A percentile compares a stretch with the other conserved stretches of the same genome.
These are phyloP conservation scores for Tineola bisselliella DNA, from an alignment of 2,888 invertebrate genomes.

Conservation along the genomic window DNA sequence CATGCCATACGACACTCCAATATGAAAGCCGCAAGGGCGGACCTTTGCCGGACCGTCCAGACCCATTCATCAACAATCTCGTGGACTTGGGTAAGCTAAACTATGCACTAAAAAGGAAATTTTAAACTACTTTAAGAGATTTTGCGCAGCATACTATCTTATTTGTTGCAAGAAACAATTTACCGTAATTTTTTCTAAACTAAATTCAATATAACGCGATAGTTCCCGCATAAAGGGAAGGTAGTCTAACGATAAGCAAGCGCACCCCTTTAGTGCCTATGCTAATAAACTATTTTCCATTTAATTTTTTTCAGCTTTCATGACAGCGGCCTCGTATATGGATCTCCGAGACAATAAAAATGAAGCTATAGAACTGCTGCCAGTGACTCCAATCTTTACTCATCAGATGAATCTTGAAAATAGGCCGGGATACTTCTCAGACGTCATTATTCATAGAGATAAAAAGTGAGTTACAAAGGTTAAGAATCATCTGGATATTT, in stretches of 20 bases:
- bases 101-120: no score
- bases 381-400: slow-evolving; percentile 67
- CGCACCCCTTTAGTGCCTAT: no score
- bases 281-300: no score
- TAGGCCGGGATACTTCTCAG: slow-evolving; percentile 69
- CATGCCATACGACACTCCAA: slow-evolving; percentile 58
- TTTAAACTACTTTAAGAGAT: no score
- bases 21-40: slow-evolving; percentile 70
- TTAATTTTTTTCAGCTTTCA: slow-evolving; percentile 65
- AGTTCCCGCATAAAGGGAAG: no score
- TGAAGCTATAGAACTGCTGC: slow-evolving; percentile 55
- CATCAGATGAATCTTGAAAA: slow-evolving; percentile 66
- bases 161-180: no score
- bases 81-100: slow-evolving; percentile 65
- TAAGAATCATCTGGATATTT: neutral
- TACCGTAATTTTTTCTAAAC: neutral
- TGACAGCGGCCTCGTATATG: slow-evolving; percentile 67
- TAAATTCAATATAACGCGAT: no score
- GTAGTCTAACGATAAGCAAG: no score
- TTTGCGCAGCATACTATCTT: no score
- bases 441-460: slow-evolving; percentile 69
- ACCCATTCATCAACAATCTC: slow-evolving; percentile 64
- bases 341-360: slow-evolving; percentile 47
- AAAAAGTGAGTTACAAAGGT: slow-evolving; percentile 49
- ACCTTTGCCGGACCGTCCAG: slow-evolving; percentile 51